Evolutionary conservation across 2,888 invertebrate genomes (phyloP), one percentile per base, ranked within the genome.

Genomic region (Embidobia sp.): DNA sequence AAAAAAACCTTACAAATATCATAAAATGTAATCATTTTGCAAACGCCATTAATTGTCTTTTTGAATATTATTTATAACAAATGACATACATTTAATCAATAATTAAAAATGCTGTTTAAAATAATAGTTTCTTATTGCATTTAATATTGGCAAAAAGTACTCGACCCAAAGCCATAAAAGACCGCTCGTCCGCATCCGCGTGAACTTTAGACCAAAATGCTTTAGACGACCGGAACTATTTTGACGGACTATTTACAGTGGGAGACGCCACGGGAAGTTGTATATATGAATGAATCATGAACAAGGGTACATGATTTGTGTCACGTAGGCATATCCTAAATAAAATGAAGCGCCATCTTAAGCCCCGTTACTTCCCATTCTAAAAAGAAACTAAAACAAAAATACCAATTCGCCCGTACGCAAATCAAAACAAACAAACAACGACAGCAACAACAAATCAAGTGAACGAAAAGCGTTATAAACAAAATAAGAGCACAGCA

Each of bases 271-370:
- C n/a, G 15, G 4, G 1, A 18, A 33, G 35, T 27, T 7, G 55
- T 46, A 51, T 4, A 22, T 22, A 22, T 4, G 31, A 19, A 49
- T 70, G 49, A 59, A 33, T 70, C 69, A 70, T 49, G 46, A 16
- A 46, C 42, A 29, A 29, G 46, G 35, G 46, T 42, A 72, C 72
- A 72, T 72, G 72, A 48, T 63, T 51, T 37, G 6, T 49, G 64
- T 64, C 78, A 74, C 78, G 72, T 74, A 72, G 75, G 72, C 63
- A 63, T 40, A 15, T 15, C 35, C 26, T n/a, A 10, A 31, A 35
- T 0, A 42, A 42, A 22, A 29, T 13, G 3, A 22, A 11, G 22
- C 37, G 40, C 51, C 46, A 27, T 16, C 44, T 4, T 6, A 18
- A 11, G 8, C 27, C 33, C 22, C 3, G 8, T n/a, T n/a, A 6